Conservation (phyloP, 2,797 vertebrate genomes). For the Trachurus trachurus region DNA sequence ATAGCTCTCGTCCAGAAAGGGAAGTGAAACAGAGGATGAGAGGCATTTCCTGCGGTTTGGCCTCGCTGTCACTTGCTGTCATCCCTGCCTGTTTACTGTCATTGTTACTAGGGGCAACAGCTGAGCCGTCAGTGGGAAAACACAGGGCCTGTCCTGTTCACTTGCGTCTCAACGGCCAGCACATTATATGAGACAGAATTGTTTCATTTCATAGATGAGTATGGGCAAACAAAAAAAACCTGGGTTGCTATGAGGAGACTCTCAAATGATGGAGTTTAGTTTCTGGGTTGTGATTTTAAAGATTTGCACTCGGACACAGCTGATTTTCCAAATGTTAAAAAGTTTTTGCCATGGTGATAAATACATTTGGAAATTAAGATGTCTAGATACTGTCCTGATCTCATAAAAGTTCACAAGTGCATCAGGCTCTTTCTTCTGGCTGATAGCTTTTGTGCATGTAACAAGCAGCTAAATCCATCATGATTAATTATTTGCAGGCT, state of each 20-base stretch:
- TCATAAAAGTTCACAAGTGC: not conserved
- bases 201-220: slow-evolving; percentile 24
- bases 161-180: not conserved
- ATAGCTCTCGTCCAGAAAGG: slow-evolving; percentile 64
- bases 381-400: not conserved
- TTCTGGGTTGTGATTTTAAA: slow-evolving; percentile 16
- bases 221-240: not conserved
- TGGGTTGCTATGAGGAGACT: slow-evolving; percentile 19
- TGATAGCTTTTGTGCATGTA: not conserved
- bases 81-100: slow-evolving; percentile 81
- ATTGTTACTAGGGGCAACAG: slow-evolving; percentile 67
- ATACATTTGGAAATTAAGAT: not conserved
- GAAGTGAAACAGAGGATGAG: slow-evolving; percentile 83
- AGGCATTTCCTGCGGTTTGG: slow-evolving; percentile 76
- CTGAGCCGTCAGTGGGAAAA: slow-evolving; percentile 77
- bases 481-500: not conserved
- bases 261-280: not conserved
- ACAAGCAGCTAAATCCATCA: not conserved
- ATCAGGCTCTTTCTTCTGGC: not conserved
- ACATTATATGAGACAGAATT: not conserved
- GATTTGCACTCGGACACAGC: not conserved
- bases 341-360: not conserved
- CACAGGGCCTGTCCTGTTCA: slow-evolving; percentile 69
- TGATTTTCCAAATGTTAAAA: no score
- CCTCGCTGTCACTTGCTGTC: slow-evolving; percentile 67